Evolutionary conservation across 2,888 invertebrate species (phyloP), one percentile per base, ranked within the genome.

Genomic region (Malacosoma neustria): DNA sequence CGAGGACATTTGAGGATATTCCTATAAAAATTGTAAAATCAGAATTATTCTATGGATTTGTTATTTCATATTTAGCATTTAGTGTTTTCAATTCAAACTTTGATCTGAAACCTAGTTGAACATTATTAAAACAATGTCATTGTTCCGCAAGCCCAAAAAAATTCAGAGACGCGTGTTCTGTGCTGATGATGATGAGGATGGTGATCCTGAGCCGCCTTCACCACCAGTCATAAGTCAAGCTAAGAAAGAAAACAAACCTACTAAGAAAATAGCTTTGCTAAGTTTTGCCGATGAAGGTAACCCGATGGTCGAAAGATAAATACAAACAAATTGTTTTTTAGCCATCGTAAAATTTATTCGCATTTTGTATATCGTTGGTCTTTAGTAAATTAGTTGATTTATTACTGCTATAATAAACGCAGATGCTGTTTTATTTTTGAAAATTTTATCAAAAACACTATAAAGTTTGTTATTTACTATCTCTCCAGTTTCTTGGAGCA

Each of bases 131-230:
- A 58, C 41, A 55, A 94, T 95, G 94, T 93, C 94, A 40, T 70
- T 95, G 49, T 96, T 96, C 77, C 92, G 93, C 57, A 96, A 96
- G 80, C 96, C 96, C 0, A 92, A 95, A 64, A 92, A 91, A 67
- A 93, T 96, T 51, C 93, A 93, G 61, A 87, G 92, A 46, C 89
- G 93, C 38, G 90, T 92, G 40, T 92, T 93, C 74, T 90, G 90
- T 60, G 89, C 89, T 42, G 90, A 91, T 48, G 91, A 92, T 53
- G 91, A 91, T 34, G 91, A 91, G 33, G 89, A 90, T 45, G 91
- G 90, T 29, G 74, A 71, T 9, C 76, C 79, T 13, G 75, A 77
- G 54, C 79, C 82, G 43, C 74, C 81, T 34, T 88, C 87, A 48
- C 84, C 81, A 41, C 89, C 87, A 48, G 71, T 79, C 37, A 85